Conservation (phyloP, 2,888 invertebrate species). For the Leptinotarsa peninsularis region DNA sequence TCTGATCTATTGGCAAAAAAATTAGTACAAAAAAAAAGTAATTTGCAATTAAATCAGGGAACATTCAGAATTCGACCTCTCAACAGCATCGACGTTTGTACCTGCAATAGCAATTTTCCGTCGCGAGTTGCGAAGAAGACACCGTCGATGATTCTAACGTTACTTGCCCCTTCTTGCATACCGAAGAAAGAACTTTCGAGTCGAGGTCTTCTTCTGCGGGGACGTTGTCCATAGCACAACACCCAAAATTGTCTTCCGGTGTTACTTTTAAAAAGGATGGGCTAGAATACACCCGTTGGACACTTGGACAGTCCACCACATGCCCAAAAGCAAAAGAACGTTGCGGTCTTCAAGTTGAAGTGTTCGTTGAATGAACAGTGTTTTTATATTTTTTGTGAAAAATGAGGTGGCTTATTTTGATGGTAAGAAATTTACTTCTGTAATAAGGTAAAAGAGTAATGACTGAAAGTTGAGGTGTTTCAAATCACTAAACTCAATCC, state of each 20-base stretch:
- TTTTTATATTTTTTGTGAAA: conserved; percentile 34
- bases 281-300: conserved; percentile 56
- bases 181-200: conserved; percentile 56
- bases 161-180: conserved; percentile 57
- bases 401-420: conserved; percentile 56
- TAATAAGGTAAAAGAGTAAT: neutral
- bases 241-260: conserved; percentile 59
- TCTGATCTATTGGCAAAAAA: too few relatives aligned
- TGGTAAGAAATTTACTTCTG: conserved; percentile 46
- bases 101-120: too few relatives aligned
- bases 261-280: conserved; percentile 60
- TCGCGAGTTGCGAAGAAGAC: conserved; percentile 32
- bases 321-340: conserved; percentile 55
- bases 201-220: conserved; percentile 40
- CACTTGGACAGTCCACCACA: conserved; percentile 59
- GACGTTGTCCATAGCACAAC: conserved; percentile 44
- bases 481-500: conserved; percentile 2
- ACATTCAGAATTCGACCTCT: too few relatives aligned
- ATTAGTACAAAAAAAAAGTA: too few relatives aligned
- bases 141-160: conserved; percentile 51
- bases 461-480: neutral
- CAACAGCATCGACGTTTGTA: too few relatives aligned
- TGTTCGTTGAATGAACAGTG: conserved; percentile 14
- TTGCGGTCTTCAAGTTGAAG: conserved; percentile 10
- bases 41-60: too few relatives aligned